Evolutionary conservation across 2,113 vertebrate species (phyloP).

Genomic region (Salvelinus fontinalis): DNA sequence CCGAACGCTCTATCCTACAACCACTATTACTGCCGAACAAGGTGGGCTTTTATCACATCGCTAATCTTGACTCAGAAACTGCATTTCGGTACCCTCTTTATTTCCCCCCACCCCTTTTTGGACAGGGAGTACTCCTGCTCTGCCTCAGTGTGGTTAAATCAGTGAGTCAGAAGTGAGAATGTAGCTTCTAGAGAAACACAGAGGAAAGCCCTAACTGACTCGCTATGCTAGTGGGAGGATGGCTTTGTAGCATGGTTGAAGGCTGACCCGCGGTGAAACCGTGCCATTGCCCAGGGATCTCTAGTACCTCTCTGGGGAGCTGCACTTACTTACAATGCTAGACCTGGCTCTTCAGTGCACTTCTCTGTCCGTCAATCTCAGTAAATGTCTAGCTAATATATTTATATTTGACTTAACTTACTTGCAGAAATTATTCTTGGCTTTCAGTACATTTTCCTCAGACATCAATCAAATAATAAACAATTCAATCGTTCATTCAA

Average conservation of each 20-base stretch:
- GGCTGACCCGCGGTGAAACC: constrained; percentile 57
- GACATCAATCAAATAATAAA: neutral
- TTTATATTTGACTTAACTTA: neutral
- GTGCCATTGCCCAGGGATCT: constrained; percentile 50
- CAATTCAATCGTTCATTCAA: neutral
- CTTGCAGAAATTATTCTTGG: neutral
- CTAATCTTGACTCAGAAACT: constrained; percentile 86
- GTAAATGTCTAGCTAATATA: constrained; percentile 1
- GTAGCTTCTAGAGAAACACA: constrained; percentile 80
- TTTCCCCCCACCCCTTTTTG: constrained; percentile 53
- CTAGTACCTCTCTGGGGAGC: constrained; percentile 41
- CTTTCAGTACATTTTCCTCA: neutral
- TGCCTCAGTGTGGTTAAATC: constrained; percentile 88
- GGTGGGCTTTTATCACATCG: constrained; percentile 86
- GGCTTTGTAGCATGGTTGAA: constrained; percentile 65
- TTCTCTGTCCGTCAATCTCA: constrained; percentile 17
- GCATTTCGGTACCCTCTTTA: constrained; percentile 67
- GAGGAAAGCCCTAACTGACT: constrained; percentile 69
- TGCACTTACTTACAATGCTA: neutral
- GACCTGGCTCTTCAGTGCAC: neutral
- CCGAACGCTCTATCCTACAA: constrained; percentile 43
- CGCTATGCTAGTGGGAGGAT: constrained; percentile 57
- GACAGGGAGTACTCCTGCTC: constrained; percentile 80
- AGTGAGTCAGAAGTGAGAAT: constrained; percentile 97
- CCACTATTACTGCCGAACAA: constrained; percentile 77